Base-by-base conservation (phyloP, 2,113 vertebrate species). In the Solenodon paradoxus region DNA sequence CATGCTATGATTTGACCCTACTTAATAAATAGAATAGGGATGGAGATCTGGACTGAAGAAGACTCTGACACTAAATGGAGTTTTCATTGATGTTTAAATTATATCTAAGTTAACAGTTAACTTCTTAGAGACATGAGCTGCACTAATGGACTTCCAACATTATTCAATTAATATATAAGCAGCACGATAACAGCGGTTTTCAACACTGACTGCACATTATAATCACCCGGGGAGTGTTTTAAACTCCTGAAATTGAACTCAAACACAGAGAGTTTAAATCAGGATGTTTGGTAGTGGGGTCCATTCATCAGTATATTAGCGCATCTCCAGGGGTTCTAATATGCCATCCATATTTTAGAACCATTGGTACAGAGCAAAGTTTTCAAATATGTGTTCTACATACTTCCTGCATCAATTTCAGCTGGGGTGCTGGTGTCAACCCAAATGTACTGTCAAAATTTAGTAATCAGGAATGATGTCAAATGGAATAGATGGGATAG, bases 151-250 rank as follows among this genome's bases (percentile, higher is more conserved):
- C 16, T 72, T 17, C 26, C 26, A 59, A 20, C 24, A 9, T 59
- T 86, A 86, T 89, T 88, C 94, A 89, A 26, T 71, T 71, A 42
- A 84, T 93, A 61, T 71, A 68, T 89, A 66, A 40, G 47, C 71
- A 86, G 55, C n/a, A 55, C 49, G 30, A 95, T 11, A 74, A 68
- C 49, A 75, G 9, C 57, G 28, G 15, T 57, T 92, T 20, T 51
- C 17, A 57, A 40, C 12, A 9, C 9, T 57, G 35, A 17, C 30
- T 83, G 49, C 24, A 30, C 51, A 16, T 45, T 69, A 45, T 1
- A 64, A 49, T 75, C 63, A 79, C 57, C 49, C 40, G 3, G 61
- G n/a, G 32, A 85, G 63, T 32, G 38, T 55, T 59, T 96, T 87
- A 66, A 79, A 81, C 5, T 77, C 42, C 11, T 92, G 19, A 95